Conservation (phyloP, 2,797 vertebrate genomes). For the Myotis findleyi region DNA sequence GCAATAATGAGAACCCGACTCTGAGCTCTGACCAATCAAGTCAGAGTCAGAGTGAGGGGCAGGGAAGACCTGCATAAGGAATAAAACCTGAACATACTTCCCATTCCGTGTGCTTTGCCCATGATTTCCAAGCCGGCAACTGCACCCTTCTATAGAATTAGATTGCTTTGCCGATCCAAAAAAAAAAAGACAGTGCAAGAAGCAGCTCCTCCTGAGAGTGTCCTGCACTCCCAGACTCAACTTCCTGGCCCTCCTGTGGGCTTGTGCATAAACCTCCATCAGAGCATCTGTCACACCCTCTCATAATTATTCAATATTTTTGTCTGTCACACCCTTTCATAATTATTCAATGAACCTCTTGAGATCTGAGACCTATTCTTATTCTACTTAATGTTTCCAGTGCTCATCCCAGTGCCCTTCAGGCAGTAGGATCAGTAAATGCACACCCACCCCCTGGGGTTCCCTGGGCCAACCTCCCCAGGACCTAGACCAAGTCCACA, state of each 20-base stretch:
- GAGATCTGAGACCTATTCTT: background rate
- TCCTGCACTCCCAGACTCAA: background rate
- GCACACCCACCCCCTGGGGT: background rate
- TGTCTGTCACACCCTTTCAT: background rate
- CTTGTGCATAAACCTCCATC: background rate
- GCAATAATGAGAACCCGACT: too few relatives aligned
- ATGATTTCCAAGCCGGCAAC: too few relatives aligned
- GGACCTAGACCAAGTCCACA: background rate
- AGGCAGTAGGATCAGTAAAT: background rate
- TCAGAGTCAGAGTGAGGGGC: too few relatives aligned
- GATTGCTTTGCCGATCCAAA: too few relatives aligned
- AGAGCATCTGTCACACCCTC: background rate
- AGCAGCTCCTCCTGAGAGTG: background rate
- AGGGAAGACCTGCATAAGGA: too few relatives aligned
- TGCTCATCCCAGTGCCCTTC: background rate
- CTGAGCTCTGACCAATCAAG: too few relatives aligned
- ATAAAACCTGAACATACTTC: too few relatives aligned
- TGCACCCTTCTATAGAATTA: too few relatives aligned
- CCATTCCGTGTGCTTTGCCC: too few relatives aligned
- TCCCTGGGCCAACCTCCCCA: background rate
- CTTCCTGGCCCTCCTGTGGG: background rate
- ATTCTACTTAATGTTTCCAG: background rate
- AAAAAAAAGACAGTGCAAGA: background rate
- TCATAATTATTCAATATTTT: background rate
- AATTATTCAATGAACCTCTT: background rate